phyloP scores from a whole-genome alignment of 1,140 invertebrate genomes.

The Plutomurus gul region DNA sequence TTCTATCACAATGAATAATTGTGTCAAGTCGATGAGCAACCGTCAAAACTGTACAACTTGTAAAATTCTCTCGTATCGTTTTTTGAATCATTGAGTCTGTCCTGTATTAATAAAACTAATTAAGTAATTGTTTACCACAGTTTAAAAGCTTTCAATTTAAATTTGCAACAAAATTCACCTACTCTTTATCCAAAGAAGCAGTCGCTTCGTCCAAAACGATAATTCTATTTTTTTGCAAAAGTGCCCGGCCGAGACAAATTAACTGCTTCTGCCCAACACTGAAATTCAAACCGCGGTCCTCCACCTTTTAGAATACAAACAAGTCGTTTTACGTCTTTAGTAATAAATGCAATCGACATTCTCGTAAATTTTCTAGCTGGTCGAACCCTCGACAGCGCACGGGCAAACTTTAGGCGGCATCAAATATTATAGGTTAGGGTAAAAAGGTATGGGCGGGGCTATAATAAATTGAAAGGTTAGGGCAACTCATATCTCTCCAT shows the following conservation, averaged over 20 bases:
- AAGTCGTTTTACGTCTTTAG: neutral
- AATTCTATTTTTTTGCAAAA: conserved; percentile 58
- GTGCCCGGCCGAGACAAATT: conserved; percentile 60
- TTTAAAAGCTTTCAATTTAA: no score
- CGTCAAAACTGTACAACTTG: conserved; percentile 76
- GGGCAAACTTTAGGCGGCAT: no score
- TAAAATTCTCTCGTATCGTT: conserved; percentile 73
- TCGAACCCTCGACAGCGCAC: no score
- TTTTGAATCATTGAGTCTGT: conserved; percentile 72
- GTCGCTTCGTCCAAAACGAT: conserved; percentile 62
- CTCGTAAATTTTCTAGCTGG: neutral
- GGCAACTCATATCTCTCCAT: no score
- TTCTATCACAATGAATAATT: conserved; percentile 73
- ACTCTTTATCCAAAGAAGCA: conserved; percentile 58
- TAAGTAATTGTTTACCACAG: neutral
- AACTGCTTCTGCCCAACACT: conserved; percentile 80
- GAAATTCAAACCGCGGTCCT: conserved; percentile 75
- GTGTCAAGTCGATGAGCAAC: conserved; percentile 82
- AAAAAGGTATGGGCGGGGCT: no score
- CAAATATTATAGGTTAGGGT: no score
- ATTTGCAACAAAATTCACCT: neutral
- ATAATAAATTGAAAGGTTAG: no score
- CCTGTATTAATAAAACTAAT: neutral
- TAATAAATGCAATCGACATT: no score
- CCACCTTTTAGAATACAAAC: conserved; percentile 59